These are phyloP conservation scores for Apis laboriosa DNA, from an alignment of 1,140 invertebrate species.

Conservation along the genomic window DNA sequence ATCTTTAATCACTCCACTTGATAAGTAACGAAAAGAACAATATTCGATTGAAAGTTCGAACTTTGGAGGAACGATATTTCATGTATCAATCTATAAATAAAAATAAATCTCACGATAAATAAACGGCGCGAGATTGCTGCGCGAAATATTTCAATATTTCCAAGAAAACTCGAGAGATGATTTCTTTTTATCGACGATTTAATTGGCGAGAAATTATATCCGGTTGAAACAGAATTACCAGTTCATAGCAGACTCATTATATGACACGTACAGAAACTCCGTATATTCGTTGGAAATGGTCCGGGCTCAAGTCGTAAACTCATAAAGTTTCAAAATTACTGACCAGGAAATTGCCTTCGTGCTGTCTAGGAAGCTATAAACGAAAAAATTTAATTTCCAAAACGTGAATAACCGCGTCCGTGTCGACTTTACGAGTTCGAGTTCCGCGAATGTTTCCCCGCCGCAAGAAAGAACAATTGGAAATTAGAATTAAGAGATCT, in stretches of 20 bases:
- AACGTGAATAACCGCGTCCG: slow-evolving; percentile 16
- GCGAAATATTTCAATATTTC: no score
- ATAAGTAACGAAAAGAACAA: no score
- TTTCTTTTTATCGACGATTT: background rate
- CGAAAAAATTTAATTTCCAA: slow-evolving; percentile 27
- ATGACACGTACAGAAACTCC: slow-evolving; percentile 12
- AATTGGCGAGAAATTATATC: background rate
- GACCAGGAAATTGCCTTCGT: slow-evolving; percentile 26
- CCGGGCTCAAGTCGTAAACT: slow-evolving; percentile 5
- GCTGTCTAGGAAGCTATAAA: background rate
- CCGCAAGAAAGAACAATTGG: background rate
- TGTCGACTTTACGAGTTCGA: background rate
- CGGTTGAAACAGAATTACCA: background rate
- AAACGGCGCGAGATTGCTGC: no score
- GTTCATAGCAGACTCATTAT: background rate
- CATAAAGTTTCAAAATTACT: slow-evolving; percentile 28
- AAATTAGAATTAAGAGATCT: slow-evolving; percentile 14
- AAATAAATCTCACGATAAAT: no score
- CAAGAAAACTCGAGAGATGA: no score
- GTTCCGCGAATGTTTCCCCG: background rate
- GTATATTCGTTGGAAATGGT: background rate
- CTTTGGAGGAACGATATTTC: no score
- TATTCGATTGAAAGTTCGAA: no score
- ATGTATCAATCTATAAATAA: no score
- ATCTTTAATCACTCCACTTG: no score